Base-by-base conservation (phyloP, 2,113 vertebrate species). In the Xyliphius kryptos region DNA sequence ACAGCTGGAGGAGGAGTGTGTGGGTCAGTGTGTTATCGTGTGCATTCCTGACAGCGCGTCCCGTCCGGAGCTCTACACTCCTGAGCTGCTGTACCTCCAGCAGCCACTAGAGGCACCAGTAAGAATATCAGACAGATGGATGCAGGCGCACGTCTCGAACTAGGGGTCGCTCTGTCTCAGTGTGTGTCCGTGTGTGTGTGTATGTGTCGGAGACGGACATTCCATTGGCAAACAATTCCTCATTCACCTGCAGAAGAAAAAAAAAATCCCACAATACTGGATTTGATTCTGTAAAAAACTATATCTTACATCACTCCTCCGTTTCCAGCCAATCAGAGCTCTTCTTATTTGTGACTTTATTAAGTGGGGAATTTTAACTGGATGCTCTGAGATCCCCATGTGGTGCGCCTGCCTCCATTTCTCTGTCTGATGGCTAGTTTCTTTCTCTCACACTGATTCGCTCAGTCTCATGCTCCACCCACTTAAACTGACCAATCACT, bases 91-190 rank as follows among this genome's bases (percentile, higher is more conserved):
- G 66, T 84, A 69, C 72, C 72, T 46, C 74, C 79, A 79, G 62
- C 80, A 40, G 78, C 82, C 84, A 78, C 67, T 87, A 80, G 84
- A 85, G 84, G 81, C 84, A 68, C 83, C 85, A 83, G 87, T 89
- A 88, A 89, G 86, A 81, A 67, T 69, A 56, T 62, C 13, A 22
- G 61, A 53, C 61, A 64, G 69, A 48, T 41, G 61, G 62, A 70
- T 7, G 59, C 69, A 63, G 67, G 71, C 54, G 38, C 71, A 66
- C 51, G 9, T 21, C 26, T 61, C 36, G 10, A 36, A 1, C 20
- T 8, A 41, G 61, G 52, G 41, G 41, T 36, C 40, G 61, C 19
- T 53, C 68, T 54, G 21, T 55, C 72, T 38, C 76, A 61, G 32
- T 7, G 4, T 26, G 26, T 56, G 51, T 61, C 5, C 2, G 6